Evolutionary conservation across 1,140 invertebrate genomes (phyloP), one percentile per base, ranked within the genome.

Genomic region (Eufriesea mexicana): DNA sequence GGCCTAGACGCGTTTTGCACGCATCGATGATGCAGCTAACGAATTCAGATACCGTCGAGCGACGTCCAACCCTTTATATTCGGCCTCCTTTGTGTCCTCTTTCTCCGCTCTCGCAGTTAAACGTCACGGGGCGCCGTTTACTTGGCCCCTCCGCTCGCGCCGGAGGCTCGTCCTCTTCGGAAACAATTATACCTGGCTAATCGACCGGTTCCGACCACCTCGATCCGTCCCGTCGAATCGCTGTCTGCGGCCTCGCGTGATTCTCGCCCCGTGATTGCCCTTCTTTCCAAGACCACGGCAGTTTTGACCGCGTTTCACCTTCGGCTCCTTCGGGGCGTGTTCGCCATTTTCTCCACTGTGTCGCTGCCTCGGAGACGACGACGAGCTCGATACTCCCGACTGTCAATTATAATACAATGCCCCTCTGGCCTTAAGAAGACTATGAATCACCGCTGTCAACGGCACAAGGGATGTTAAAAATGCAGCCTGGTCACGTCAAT

Each of bases 11-110:
- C 73, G 54, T 76, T 76, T 74, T 75, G 51, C 72, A 76, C 73
- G 79, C 79, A 55, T 57, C 79, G 73, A 68, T 66, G 62, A 47
- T 25, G 35, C 23, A 25, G 73, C 62, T 68, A 82, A 76, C 79
- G 72, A 82, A 64, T 81, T 81, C 70, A 73, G 28, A 74, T 64
- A 74, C 42, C 12, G 57, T 73, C 49, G 35, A 66, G 67, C 70
- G 51, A 51, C 47, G 74, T 54, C 73, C 25, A 64, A 64, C 61
- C 62, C 62, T 68, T 68, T 68, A 54, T 68, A 51, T 68, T 57
- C 47, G 16, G 4, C 20, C 35, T 23, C 23, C 64, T 78, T 57
- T 67, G 45, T 78, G 23, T 57, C 57, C 62, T 59, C 76, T 78
- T 76, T 66, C 47, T 47, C 71, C 35, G 25, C 1, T 25, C 1